Percentiles rank a stretch among this genome's conserved stretches.
These are phyloP conservation scores for Cephalopachus bancanus DNA, from an alignment of 2,797 vertebrate species.

Conservation along the genomic window DNA sequence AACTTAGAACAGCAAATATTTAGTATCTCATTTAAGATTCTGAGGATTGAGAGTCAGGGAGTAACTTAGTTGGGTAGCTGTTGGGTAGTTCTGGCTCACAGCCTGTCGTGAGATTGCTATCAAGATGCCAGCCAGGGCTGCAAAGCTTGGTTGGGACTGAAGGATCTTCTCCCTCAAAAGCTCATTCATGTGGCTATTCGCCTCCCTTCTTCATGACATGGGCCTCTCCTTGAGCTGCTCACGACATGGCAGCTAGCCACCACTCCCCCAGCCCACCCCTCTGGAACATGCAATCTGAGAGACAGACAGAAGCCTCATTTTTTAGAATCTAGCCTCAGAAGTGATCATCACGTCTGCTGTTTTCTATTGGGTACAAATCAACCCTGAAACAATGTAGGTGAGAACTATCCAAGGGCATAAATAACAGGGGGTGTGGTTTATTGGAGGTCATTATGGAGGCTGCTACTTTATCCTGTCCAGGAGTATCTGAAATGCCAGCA, in stretches of 20 bases:
- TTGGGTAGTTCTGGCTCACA: background rate
- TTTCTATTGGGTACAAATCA: background rate
- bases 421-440: too few species aligned
- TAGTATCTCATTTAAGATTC: background rate
- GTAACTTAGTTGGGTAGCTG: background rate
- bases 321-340: background rate
- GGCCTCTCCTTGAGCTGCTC: background rate
- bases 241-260: background rate
- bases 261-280: background rate
- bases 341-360: background rate
- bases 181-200: background rate
- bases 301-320: background rate
- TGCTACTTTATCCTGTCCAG: background rate
- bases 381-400: background rate
- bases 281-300: background rate
- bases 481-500: background rate
- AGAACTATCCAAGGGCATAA: background rate
- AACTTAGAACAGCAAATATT: constrained; percentile 33
- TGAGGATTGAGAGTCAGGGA: background rate
- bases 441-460: background rate
- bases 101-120: background rate
- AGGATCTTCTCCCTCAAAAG: background rate
- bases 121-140: background rate
- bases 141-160: background rate
- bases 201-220: background rate